Percentiles rank a stretch among this genome's conserved stretches.
Evolutionary conservation across 37 sponge, comb jelly and placozoan species (phyloP).

Genomic region (Bolinopsis microptera): DNA sequence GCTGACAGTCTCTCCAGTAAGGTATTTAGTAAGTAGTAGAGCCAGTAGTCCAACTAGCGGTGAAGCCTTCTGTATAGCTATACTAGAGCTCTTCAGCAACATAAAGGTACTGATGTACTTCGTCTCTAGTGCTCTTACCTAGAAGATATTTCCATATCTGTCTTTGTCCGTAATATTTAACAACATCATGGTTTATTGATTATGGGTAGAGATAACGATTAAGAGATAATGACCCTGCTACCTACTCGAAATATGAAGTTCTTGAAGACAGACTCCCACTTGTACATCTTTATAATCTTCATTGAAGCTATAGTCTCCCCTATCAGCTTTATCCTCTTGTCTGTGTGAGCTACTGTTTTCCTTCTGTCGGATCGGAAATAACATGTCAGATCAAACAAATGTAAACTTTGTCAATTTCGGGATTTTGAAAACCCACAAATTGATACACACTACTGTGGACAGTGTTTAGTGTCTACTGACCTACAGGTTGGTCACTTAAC

Average conservation of each 20-base stretch:
- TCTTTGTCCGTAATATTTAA: too few relatives aligned
- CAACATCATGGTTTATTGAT: too few relatives aligned
- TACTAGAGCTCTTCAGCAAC: background rate
- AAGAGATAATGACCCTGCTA: too few relatives aligned
- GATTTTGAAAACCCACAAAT: too few relatives aligned
- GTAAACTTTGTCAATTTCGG: too few relatives aligned
- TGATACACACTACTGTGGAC: too few relatives aligned
- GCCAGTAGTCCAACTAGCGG: slow-evolving; percentile 9
- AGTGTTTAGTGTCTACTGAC: too few relatives aligned
- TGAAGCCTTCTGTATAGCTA: background rate
- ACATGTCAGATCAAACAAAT: too few relatives aligned
- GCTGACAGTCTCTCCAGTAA: background rate
- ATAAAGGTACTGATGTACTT: background rate
- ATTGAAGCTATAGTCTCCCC: slow-evolving; percentile 45
- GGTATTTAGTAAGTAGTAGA: background rate
- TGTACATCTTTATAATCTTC: slow-evolving; percentile 53
- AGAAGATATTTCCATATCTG: background rate
- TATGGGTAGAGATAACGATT: too few relatives aligned
- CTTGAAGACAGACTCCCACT: slow-evolving; percentile 12
- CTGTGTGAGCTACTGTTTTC: slow-evolving; percentile 20
- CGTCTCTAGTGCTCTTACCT: background rate
- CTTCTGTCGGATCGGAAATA: background rate
- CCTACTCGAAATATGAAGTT: background rate
- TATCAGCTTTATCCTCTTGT: slow-evolving; percentile 48
- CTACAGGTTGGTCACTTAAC: too few relatives aligned